phyloP scores from a whole-genome alignment of 2,888 invertebrate species.

The Melieria picta region DNA sequence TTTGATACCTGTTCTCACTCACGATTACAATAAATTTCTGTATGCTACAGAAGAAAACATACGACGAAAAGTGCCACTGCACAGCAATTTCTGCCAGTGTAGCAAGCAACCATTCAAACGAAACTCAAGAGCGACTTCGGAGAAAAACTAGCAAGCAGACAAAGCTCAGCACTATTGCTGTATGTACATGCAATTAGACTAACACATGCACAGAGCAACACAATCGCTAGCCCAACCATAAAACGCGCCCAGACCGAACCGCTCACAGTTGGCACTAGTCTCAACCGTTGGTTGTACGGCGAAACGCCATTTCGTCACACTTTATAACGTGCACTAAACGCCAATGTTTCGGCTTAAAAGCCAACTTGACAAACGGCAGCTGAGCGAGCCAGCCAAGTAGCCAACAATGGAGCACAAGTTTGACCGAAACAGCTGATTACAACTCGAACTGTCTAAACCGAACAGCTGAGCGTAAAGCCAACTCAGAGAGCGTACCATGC shows the following conservation, averaged over 20 bases:
- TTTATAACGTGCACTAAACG: no score
- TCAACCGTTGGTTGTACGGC: no score
- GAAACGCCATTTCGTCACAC: no score
- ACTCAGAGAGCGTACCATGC: no score
- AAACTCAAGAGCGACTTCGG: slow-evolving; percentile 20
- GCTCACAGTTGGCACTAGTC: no score
- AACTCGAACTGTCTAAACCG: background rate
- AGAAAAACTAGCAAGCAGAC: slow-evolving; percentile 2
- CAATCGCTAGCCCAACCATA: background rate
- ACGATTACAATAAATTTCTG: no score
- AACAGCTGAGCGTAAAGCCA: background rate
- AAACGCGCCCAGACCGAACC: background rate
- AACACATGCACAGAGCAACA: background rate
- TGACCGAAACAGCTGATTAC: background rate
- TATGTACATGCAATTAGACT: background rate
- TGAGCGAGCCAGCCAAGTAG: no score
- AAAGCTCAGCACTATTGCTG: background rate
- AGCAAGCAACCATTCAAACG: slow-evolving; percentile 4
- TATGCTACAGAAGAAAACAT: no score
- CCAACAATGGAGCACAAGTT: background rate
- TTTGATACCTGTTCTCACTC: no score
- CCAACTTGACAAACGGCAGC: no score
- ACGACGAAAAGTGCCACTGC: no score
- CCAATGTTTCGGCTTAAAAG: no score
- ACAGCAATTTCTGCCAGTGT: background rate